Conservation (phyloP, 2,113 vertebrate species). For the Saguinus imperator region DNA sequence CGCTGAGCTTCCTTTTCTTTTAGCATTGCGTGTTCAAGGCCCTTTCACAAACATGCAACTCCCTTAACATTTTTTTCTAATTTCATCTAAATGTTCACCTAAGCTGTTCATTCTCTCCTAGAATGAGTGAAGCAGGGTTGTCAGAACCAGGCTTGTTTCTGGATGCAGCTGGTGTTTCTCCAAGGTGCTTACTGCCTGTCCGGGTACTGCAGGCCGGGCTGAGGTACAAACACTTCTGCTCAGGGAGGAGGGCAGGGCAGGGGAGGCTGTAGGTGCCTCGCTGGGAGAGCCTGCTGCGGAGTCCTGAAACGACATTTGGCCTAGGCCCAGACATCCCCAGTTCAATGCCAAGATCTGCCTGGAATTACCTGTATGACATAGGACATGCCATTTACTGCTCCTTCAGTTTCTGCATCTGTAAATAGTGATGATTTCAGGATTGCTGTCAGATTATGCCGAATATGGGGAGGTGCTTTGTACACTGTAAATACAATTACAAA, state of each 20-base stretch:
- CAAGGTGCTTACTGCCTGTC: not conserved
- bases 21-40: not conserved
- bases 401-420: not conserved
- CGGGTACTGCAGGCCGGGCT: accelerated
- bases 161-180: not conserved
- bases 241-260: not conserved
- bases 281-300: not conserved
- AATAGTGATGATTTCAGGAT: not conserved
- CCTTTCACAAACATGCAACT: not conserved
- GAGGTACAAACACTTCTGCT: not conserved
- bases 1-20: not conserved
- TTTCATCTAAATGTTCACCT: not conserved
- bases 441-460: not conserved
- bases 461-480: not conserved
- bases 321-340: not conserved
- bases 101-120: not conserved
- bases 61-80: not conserved
- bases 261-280: not conserved
- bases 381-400: not conserved
- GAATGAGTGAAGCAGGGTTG: not conserved
- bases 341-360: not conserved
- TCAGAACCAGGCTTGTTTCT: not conserved
- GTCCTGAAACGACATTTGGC: not conserved
- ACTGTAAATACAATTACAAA: not conserved
- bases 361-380: too few species aligned